Conservation (phyloP, 2,113 vertebrate genomes). For the Zapornia atra region DNA sequence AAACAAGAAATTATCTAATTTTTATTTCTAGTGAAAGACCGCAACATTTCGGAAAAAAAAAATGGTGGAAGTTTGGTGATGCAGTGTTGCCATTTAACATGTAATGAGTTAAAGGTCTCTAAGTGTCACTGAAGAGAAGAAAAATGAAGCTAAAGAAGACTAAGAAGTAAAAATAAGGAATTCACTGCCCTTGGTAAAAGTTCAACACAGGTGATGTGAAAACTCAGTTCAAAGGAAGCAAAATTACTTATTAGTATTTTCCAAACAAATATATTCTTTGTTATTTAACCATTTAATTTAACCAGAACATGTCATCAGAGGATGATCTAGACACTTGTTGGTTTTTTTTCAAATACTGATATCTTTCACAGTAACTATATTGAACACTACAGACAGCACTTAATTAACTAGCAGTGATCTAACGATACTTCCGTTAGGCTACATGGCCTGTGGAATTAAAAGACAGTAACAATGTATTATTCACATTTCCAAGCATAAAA, state of each 20-base stretch:
- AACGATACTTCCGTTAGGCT: not conserved
- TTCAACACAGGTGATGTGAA: not conserved
- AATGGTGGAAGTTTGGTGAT: not conserved
- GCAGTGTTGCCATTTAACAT: not conserved
- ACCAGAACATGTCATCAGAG: not conserved
- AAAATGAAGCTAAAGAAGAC: not conserved
- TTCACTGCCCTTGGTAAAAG: not conserved
- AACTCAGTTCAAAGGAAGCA: not conserved
- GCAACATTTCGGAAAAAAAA: not conserved
- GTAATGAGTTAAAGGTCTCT: not conserved
- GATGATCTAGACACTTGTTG: not conserved
- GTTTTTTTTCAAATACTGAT: not conserved
- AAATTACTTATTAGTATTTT: not conserved
- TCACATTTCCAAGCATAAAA: not conserved
- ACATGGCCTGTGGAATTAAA: not conserved
- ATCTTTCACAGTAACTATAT: not conserved
- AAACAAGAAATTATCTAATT: conserved; percentile 4
- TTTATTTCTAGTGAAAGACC: not conserved
- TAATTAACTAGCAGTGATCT: not conserved
- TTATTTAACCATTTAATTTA: not conserved
- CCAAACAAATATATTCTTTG: not conserved
- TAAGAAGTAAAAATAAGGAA: not conserved
- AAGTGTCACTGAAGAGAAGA: not conserved
- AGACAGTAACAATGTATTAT: not conserved
- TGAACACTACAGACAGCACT: not conserved